Percentiles rank a stretch among this genome's conserved stretches.
Evolutionary conservation across 2,113 vertebrate genomes (phyloP).

Genomic region (Tachysurus vachellii): DNA sequence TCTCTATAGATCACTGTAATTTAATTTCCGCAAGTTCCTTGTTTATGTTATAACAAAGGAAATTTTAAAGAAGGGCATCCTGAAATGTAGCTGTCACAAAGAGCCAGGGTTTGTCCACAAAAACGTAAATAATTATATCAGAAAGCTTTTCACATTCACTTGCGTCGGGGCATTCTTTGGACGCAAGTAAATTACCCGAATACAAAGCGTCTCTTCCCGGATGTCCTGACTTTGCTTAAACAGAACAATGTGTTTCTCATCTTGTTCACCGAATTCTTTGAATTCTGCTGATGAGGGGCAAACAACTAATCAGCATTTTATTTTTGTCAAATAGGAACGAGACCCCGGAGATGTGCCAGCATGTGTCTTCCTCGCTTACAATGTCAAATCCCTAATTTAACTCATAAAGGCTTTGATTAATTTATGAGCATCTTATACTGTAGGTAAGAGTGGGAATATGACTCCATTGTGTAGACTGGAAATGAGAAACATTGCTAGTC

Average conservation of each 20-base stretch:
- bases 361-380: slow-evolving; percentile 20
- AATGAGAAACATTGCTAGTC: not conserved
- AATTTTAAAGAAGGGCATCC: slow-evolving; percentile 63
- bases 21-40: slow-evolving; percentile 68
- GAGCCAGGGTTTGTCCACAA: slow-evolving; percentile 48
- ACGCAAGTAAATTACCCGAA: slow-evolving; percentile 44
- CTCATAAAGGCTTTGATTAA: slow-evolving; percentile 7
- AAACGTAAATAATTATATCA: slow-evolving; percentile 61
- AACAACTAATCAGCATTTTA: slow-evolving; percentile 37
- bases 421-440: slow-evolving; percentile 5
- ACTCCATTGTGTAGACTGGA: not conserved
- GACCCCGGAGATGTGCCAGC: slow-evolving; percentile 15
- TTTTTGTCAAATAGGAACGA: slow-evolving; percentile 24
- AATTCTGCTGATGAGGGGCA: slow-evolving; percentile 48
- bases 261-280: slow-evolving; percentile 53
- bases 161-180: slow-evolving; percentile 54
- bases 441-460: not conserved
- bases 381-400: not conserved
- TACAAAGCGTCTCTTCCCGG: slow-evolving; percentile 35
- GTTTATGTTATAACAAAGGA: slow-evolving; percentile 71
- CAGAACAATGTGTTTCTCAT: slow-evolving; percentile 44
- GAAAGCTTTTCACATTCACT: slow-evolving; percentile 57
- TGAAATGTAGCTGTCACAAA: slow-evolving; percentile 66
- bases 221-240: slow-evolving; percentile 48
- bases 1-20: slow-evolving; percentile 69